A percentile compares a stretch with the other conserved stretches of the same genome.
Evolutionary conservation across 2,113 vertebrate species (phyloP).

Genomic region (Rhea pennata): DNA sequence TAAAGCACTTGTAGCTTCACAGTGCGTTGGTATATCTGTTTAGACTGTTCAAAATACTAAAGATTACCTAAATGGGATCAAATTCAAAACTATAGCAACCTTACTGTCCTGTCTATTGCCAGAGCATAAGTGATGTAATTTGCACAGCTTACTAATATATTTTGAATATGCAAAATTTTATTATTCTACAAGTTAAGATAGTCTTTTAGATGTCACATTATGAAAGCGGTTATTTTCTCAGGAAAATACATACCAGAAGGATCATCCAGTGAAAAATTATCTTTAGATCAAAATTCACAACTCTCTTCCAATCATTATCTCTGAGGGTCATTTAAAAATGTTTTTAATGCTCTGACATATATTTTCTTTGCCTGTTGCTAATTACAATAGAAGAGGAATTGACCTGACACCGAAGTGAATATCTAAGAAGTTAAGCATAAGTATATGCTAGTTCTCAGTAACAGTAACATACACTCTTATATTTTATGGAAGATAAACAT

Average conservation of each 20-base stretch:
- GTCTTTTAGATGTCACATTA: background rate
- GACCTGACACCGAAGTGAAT: background rate
- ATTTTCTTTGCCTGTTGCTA: background rate
- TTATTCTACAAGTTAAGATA: background rate
- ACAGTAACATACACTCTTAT: accelerated
- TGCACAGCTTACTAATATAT: background rate
- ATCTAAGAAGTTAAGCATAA: background rate
- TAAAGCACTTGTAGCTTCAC: background rate
- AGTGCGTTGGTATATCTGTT: background rate
- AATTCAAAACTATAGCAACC: background rate
- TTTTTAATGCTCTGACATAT: background rate
- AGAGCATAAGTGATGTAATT: background rate
- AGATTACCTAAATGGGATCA: background rate
- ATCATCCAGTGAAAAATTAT: background rate
- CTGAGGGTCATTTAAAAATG: background rate
- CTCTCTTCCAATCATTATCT: background rate
- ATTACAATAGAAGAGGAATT: background rate
- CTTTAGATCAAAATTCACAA: background rate
- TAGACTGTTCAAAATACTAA: background rate
- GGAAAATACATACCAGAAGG: background rate
- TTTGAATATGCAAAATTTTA: background rate
- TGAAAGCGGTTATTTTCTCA: background rate
- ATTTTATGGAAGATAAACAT: background rate
- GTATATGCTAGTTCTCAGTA: background rate
- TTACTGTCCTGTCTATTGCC: background rate